A percentile compares a stretch with the other conserved stretches of the same genome.
phyloP scores from a whole-genome alignment of 1,140 invertebrate species.

The Polyergus mexicanus region DNA sequence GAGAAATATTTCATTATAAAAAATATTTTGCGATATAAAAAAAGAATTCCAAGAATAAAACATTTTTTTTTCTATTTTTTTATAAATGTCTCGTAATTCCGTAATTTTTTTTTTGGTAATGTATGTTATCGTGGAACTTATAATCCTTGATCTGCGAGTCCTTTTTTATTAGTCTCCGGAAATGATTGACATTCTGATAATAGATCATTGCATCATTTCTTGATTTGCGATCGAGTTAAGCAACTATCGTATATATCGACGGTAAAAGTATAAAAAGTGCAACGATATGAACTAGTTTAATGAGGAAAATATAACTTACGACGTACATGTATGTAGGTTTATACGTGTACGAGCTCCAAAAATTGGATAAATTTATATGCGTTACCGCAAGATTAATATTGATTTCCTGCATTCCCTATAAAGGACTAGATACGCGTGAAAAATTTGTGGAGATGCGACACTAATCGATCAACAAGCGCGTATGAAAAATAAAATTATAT shows the following conservation, averaged over 20 bases:
- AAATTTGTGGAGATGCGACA: not conserved
- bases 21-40: not conserved
- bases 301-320: slow-evolving; percentile 20
- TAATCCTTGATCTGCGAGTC: not conserved
- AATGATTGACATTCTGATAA: not conserved
- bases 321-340: not conserved
- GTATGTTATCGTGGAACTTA: not conserved
- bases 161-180: not conserved
- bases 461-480: slow-evolving; percentile 1
- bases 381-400: not conserved
- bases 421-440: not conserved
- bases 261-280: slow-evolving; percentile 23
- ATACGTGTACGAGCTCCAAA: not conserved
- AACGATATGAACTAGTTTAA: not conserved
- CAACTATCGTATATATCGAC: not conserved
- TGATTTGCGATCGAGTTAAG: slow-evolving; percentile 13
- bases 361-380: not conserved
- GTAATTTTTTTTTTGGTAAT: too few species aligned
- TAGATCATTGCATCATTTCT: slow-evolving; percentile 19
- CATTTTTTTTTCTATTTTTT: not conserved
- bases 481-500: not conserved
- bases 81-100: not conserved
- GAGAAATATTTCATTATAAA: not conserved
- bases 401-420: not conserved
- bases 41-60: not conserved